Conservation (phyloP, 2,113 vertebrate species). For the Empidonax alnorum region DNA sequence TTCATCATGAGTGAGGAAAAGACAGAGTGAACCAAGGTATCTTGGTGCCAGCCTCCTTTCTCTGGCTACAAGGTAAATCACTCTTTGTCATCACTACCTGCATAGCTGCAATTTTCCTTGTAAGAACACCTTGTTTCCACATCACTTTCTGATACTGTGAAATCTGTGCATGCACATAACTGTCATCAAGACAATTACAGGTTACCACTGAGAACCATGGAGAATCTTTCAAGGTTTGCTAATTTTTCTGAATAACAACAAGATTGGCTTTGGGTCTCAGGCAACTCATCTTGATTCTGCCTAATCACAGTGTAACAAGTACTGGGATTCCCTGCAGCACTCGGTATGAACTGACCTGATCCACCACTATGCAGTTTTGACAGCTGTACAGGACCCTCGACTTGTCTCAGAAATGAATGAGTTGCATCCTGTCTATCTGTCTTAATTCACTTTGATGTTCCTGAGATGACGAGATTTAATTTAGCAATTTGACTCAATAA, state of each 20-base stretch:
- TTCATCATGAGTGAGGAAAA: neutral
- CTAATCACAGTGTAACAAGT: neutral
- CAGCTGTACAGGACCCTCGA: conserved; percentile 33
- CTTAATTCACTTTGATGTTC: conserved; percentile 83
- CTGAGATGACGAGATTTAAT: conserved; percentile 84
- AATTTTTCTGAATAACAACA: conserved; percentile 39
- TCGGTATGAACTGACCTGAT: neutral
- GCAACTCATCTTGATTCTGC: neutral
- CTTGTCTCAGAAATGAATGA: conserved; percentile 72
- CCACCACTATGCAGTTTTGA: neutral
- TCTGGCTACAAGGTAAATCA: neutral
- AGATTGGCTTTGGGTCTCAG: neutral
- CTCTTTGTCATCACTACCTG: neutral
- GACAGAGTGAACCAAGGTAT: neutral
- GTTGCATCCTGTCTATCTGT: conserved; percentile 69
- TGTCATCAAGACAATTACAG: neutral
- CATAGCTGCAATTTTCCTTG: neutral
- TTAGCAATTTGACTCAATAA: conserved; percentile 88
- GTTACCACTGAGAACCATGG: neutral
- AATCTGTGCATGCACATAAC: neutral
- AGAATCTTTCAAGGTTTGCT: conserved; percentile 22
- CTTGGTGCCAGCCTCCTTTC: neutral
- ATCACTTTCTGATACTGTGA: neutral
- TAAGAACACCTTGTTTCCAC: neutral
- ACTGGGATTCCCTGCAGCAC: neutral